A percentile compares a stretch with the other conserved stretches of the same genome.
These are phyloP conservation scores for Columbina picui DNA, from an alignment of 2,113 vertebrate species.

Conservation along the genomic window DNA sequence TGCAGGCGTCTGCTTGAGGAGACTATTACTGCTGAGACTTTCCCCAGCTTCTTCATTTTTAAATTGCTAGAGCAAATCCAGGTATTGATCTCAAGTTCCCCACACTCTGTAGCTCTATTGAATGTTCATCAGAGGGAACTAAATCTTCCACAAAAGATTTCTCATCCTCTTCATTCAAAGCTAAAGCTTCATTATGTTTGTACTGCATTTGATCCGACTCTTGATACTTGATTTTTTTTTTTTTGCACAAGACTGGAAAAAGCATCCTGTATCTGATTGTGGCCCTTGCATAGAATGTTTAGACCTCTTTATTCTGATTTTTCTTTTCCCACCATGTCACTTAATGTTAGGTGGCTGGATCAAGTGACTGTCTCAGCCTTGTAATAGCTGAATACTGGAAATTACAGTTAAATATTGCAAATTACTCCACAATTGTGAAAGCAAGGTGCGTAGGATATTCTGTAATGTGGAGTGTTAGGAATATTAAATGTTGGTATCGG, in stretches of 20 bases:
- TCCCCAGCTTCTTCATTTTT: neutral
- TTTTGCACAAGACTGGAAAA: neutral
- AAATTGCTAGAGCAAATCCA: slow-evolving; percentile 1
- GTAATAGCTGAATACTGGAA: neutral
- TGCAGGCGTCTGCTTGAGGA: neutral
- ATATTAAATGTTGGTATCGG: neutral
- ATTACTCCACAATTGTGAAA: neutral
- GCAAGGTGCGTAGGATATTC: neutral
- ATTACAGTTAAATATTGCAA: neutral
- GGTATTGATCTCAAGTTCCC: slow-evolving; percentile 17
- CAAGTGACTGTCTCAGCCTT: neutral
- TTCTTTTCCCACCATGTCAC: neutral
- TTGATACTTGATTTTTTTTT: neutral
- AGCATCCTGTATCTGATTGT: neutral
- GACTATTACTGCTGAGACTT: neutral
- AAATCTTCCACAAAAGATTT: neutral
- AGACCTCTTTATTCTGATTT: neutral
- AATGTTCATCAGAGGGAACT: slow-evolving; percentile 3
- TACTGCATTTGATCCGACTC: neutral
- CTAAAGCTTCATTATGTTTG: neutral
- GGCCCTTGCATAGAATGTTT: neutral
- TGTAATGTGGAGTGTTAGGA: neutral
- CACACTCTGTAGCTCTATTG: neutral
- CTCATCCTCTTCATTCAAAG: neutral
- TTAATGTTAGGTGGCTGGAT: neutral